Evolutionary conservation across 2,888 invertebrate genomes (phyloP).

Genomic region (Hedya salicella): DNA sequence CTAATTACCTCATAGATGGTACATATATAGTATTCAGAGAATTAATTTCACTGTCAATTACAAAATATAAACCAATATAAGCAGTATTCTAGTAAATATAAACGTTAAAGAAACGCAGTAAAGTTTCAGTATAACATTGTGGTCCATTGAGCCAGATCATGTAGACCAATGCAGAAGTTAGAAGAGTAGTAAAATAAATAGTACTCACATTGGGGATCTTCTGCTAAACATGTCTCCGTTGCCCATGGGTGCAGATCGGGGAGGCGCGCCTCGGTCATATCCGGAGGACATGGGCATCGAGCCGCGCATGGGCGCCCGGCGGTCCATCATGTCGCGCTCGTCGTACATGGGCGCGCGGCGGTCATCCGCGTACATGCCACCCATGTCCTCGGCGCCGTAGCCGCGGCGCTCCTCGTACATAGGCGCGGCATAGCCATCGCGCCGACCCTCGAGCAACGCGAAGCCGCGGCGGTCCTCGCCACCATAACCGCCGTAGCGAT

Average conservation of each 20-base stretch:
- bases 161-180: too few relatives aligned
- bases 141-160: too few relatives aligned
- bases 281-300: slow-evolving; percentile 59
- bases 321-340: slow-evolving; percentile 36
- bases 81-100: too few relatives aligned
- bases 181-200: too few relatives aligned
- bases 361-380: slow-evolving; percentile 69
- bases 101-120: too few relatives aligned
- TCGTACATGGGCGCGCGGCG: slow-evolving; percentile 72
- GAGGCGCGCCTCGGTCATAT: slow-evolving; percentile 64
- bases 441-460: slow-evolving; percentile 72
- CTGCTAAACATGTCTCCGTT: slow-evolving; percentile 79
- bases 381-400: slow-evolving; percentile 48
- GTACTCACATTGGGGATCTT: slow-evolving; percentile 58
- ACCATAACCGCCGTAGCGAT: slow-evolving; percentile 75
- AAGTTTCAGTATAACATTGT: too few relatives aligned
- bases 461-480: slow-evolving; percentile 79
- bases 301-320: slow-evolving; percentile 69
- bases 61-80: too few relatives aligned
- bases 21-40: too few relatives aligned
- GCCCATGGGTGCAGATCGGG: slow-evolving; percentile 65
- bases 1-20: too few relatives aligned
- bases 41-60: too few relatives aligned
- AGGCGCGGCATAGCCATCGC: slow-evolving; percentile 70
- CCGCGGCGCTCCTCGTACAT: slow-evolving; percentile 64